phyloP scores from a whole-genome alignment of 2,113 vertebrate genomes.

The Illadopsis cleaveri region DNA sequence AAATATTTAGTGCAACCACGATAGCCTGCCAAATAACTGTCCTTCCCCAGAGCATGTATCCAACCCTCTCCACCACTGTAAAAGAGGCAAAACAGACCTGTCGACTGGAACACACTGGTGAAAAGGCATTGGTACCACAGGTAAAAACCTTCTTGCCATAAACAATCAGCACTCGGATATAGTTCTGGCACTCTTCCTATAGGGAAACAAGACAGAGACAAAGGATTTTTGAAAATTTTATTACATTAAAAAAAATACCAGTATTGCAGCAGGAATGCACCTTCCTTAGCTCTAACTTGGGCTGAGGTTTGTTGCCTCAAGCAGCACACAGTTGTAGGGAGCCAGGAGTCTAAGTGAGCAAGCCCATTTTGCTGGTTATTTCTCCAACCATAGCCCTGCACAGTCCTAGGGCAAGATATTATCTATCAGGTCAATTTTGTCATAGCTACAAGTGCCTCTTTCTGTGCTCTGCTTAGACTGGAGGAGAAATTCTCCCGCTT shows the following conservation, averaged over 20 bases:
- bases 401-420: neutral
- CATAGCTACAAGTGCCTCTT: neutral
- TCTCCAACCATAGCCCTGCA: neutral
- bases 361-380: neutral
- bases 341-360: neutral
- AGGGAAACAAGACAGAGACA: conserved; percentile 2
- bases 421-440: neutral
- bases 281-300: neutral
- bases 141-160: conserved; percentile 93
- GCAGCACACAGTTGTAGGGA: neutral
- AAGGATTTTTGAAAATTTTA: neutral
- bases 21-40: neutral
- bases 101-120: conserved; percentile 90
- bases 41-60: neutral
- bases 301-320: neutral
- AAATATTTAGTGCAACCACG: neutral
- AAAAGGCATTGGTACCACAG: conserved; percentile 97
- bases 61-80: neutral
- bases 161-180: conserved; percentile 92
- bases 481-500: neutral
- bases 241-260: neutral
- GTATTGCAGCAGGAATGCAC: neutral
- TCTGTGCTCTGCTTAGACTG: neutral
- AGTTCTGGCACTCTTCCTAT: conserved; percentile 97
- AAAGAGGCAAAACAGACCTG: conserved; percentile 79